These are phyloP conservation scores for Agrypnus murinus DNA, from an alignment of 2,888 invertebrate genomes.

Conservation along the genomic window DNA sequence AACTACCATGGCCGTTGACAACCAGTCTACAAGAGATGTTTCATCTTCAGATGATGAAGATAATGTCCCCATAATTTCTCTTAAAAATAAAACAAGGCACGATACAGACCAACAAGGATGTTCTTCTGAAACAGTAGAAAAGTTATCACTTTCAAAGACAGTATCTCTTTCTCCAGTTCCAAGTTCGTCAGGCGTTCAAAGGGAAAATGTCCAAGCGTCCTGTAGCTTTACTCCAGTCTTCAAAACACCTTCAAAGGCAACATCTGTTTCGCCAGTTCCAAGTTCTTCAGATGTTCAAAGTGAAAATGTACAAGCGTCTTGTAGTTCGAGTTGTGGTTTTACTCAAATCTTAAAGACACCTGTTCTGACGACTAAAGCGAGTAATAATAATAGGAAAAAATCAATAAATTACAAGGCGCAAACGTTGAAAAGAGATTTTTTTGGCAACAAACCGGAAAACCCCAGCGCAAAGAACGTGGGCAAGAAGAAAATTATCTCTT, in stretches of 20 bases:
- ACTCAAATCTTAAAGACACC: conserved; percentile 11
- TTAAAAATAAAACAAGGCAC: conserved; percentile 8
- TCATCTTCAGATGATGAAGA: conserved; percentile 17
- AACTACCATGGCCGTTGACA: conserved; percentile 5
- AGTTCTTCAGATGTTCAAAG: too few relatives aligned
- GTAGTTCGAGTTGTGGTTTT: too few relatives aligned
- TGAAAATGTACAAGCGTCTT: neutral
- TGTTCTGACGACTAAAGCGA: conserved; percentile 6
- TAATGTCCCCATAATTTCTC: conserved; percentile 5
- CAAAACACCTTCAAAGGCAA: too few relatives aligned
- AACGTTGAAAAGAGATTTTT: conserved; percentile 14
- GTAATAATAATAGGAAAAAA: conserved; percentile 37
- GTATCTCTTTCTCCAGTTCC: neutral
- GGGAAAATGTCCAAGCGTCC: too few relatives aligned
- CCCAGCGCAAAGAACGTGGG: conserved; percentile 12
- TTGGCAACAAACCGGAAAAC: conserved; percentile 14
- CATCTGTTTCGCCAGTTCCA: conserved; percentile 11
- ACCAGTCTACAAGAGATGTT: conserved; percentile 15
- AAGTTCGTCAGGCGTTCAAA: too few relatives aligned
- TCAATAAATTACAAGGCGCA: conserved; percentile 18
- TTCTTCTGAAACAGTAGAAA: conserved; percentile 7
- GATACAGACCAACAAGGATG: conserved; percentile 3
- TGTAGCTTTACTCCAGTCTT: too few relatives aligned
- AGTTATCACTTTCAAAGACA: conserved; percentile 13
- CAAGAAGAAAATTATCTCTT: conserved; percentile 10